Base-by-base conservation (phyloP, 2,797 vertebrate genomes). In the Erpetoichthys calabaricus region DNA sequence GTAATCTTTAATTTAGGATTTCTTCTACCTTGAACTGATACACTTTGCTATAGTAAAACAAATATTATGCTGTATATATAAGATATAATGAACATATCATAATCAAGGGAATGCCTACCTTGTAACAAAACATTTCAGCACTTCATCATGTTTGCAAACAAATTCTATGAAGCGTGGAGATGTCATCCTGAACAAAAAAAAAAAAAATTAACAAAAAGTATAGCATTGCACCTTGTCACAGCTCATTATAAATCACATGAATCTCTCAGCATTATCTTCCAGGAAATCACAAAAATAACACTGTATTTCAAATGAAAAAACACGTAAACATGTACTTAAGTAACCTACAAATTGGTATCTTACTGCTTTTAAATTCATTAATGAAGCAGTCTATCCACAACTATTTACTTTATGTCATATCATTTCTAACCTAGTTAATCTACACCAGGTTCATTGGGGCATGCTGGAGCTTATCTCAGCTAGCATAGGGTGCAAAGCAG, bases 151-250 rank as follows among this genome's bases (percentile, higher is more conserved):
- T 71, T 91, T 97, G 80, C 95, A 98, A 68, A 99, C 92, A 73
- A 99, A 99, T 76, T 99, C 96, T 60, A 98, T 99, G 76, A 98
- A 98, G 63, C 86, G 89, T 46, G 94, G 95, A 0, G 96, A 98
- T 0, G 96, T 99, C 92, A 99, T 94, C 77, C 95, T 99, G 75
- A 45, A 60, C 7, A 46, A 63, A 3, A 58, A 64, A 58, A 47
- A 46, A 73, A 65, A 64, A 43, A 9, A 56, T n/a, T 5, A 25
- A 25, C 25, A 25, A 25, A 25, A 25, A 25, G 25, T 2, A 25
- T 25, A 25, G 25, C 25, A 25, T 25, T 25, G 25, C 25, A 25
- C 25, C 25, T 25, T 25, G 25, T 25, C 25, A 25, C 25, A 25
- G 25, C 25, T 25, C 25, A 25, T 25, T 25, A 25, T 25, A 25